A percentile compares a stretch with the other conserved stretches of the same genome.
These are phyloP conservation scores for Minunthozetes semirufus DNA, from an alignment of 2,888 invertebrate genomes.

Conservation along the genomic window DNA sequence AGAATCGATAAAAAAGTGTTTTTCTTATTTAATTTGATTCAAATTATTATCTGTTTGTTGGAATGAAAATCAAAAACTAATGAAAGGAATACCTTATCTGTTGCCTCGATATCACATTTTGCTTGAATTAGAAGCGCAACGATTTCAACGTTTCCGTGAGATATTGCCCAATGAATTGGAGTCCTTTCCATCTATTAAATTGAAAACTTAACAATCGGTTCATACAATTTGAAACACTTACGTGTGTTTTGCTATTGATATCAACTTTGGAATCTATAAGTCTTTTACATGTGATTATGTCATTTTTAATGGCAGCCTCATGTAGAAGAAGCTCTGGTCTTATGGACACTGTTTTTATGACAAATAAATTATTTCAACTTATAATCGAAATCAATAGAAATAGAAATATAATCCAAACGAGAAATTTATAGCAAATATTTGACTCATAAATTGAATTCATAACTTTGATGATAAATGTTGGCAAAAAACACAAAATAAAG, in stretches of 20 bases:
- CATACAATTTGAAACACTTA: slow-evolving; percentile 35
- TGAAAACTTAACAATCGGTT: not conserved
- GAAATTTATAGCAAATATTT: too few relatives aligned
- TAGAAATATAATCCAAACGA: too few relatives aligned
- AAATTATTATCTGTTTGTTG: not conserved
- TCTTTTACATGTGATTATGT: slow-evolving; percentile 46
- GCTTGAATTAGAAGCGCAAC: slow-evolving; percentile 47
- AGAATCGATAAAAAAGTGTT: not conserved
- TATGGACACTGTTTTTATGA: slow-evolving; percentile 34
- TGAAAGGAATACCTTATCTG: slow-evolving; percentile 46
- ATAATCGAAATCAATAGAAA: too few relatives aligned
- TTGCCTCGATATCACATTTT: slow-evolving; percentile 49
- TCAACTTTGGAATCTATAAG: slow-evolving; percentile 47
- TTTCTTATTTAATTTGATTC: not conserved
- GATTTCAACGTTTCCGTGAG: slow-evolving; percentile 48
- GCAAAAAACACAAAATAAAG: too few relatives aligned
- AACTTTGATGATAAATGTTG: too few relatives aligned
- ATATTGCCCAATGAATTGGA: slow-evolving; percentile 50
- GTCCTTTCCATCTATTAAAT: slow-evolving; percentile 46
- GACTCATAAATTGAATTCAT: too few relatives aligned
- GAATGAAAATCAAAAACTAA: not conserved
- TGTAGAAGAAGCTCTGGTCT: slow-evolving; percentile 47
- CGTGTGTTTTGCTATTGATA: slow-evolving; percentile 50
- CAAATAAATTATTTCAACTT: not conserved
- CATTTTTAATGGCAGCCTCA: slow-evolving; percentile 49